Base-by-base conservation (phyloP, 2,888 invertebrate genomes). In the Pseudococcus jackbeardsleyi region DNA sequence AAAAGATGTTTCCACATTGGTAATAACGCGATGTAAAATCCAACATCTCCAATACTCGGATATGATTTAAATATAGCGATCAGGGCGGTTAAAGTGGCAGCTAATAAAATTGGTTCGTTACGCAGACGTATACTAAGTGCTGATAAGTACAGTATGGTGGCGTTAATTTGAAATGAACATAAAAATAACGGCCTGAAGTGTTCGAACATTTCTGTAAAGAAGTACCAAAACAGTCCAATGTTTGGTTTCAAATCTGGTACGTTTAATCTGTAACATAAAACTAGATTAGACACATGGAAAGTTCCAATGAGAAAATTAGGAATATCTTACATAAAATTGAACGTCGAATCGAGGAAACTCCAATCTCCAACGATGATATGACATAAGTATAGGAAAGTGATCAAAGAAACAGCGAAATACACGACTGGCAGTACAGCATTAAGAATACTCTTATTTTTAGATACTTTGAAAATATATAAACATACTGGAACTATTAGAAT, bases 141-240 rank as follows among this genome's bases (percentile, higher is more conserved):
- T 19, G 98, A 93, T 88, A 98, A 94, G 92, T 99, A 99, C 85
- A 99, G 93, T 72, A 98, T 94, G 88, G 98, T 94, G 6, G 96
- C 97, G 92, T 99, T 99, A 90, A 99, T 95, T 94, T 99, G 99
- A 92, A 99, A 99, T 90, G 98, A 97, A 91, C 96, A 97, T 39
- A 99, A 95, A 92, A 99, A 99, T 91, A 99, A 94, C 89, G 96
- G 93, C 85, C 98, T 94, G 91, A 99, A 99, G 92, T 99, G 99
- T 91, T 99, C 99, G 93, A 99, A 99, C 97, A 99, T 98, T 93
- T 99, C 99, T 0, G 98, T 99, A 92, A 99, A 99, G 92, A 99
- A 99, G 91, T 99, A 99, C 99, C 99, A 99, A 92, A 99, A 99
- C 1, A 99, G 93, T 0, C 99, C 99, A 90, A 98, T 96, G 91